phyloP scores from a whole-genome alignment of 2,113 vertebrate genomes.

The Chiloscyllium plagiosum region DNA sequence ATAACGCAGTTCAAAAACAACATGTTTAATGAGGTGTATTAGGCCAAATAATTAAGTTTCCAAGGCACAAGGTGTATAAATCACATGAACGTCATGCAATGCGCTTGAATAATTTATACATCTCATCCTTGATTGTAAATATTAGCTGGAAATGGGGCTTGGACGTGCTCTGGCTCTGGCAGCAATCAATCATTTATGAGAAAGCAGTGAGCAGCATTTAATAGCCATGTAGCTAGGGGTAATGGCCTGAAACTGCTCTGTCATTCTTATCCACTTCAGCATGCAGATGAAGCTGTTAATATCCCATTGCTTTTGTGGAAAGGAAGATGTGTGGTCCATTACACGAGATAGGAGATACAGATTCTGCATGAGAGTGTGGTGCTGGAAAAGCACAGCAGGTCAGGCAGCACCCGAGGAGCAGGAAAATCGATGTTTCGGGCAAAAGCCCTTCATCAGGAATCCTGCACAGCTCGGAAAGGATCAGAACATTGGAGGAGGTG shows the following conservation, averaged over 20 bases:
- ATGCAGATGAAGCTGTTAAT: slow-evolving; percentile 39
- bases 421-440: too few species aligned
- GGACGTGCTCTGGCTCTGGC: slow-evolving; percentile 40
- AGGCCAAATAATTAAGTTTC: slow-evolving; percentile 43
- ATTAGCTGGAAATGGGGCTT: slow-evolving; percentile 41
- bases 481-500: not conserved
- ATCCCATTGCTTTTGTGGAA: not conserved
- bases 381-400: too few species aligned
- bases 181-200: slow-evolving; percentile 47
- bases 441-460: too few species aligned
- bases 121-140: slow-evolving; percentile 38
- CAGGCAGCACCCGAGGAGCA: too few species aligned
- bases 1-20: slow-evolving; percentile 41
- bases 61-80: slow-evolving; percentile 41
- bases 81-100: not conserved
- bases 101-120: slow-evolving; percentile 42
- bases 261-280: slow-evolving; percentile 38
- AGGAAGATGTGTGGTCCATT: not conserved
- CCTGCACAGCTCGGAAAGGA: not conserved
- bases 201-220: slow-evolving; percentile 27
- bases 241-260: slow-evolving; percentile 45
- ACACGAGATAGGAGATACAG: too few species aligned
- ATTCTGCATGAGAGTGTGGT: too few species aligned
- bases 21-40: slow-evolving; percentile 41
- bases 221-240: slow-evolving; percentile 45